These are phyloP conservation scores for Acrossocheilus fasciatus DNA, from an alignment of 2,797 vertebrate genomes.

Conservation along the genomic window DNA sequence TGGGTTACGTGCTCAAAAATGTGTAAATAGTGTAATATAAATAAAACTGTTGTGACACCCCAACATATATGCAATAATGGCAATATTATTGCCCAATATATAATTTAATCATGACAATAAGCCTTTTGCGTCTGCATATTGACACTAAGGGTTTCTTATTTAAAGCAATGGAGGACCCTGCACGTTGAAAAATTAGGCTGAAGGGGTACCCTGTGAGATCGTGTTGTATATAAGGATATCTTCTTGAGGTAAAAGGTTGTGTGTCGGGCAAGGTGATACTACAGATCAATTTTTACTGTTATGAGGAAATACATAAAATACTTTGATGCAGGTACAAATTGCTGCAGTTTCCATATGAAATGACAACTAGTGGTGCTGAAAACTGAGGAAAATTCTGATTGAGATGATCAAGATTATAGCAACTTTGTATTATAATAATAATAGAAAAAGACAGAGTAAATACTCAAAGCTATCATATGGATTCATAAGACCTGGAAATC, in stretches of 20 bases:
- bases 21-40: too few relatives aligned
- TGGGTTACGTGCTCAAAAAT: too few relatives aligned
- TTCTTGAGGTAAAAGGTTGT: conserved; percentile 20
- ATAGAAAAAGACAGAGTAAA: neutral
- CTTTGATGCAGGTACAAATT: neutral
- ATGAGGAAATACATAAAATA: neutral
- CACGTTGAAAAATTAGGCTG: too few relatives aligned
- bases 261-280: neutral
- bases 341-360: neutral
- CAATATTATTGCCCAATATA: too few relatives aligned
- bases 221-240: too few relatives aligned
- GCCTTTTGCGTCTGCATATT: too few relatives aligned
- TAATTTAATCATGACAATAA: too few relatives aligned
- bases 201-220: too few relatives aligned
- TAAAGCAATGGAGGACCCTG: too few relatives aligned
- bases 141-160: too few relatives aligned
- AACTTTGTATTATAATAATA: neutral
- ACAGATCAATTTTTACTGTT: neutral
- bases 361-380: neutral
- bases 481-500: neutral
- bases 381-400: neutral
- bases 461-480: neutral
- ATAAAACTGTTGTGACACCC: too few relatives aligned
- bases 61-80: too few relatives aligned
- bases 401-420: neutral